Evolutionary conservation across 2,113 vertebrate genomes (phyloP), one percentile per base, ranked within the genome.

Genomic region (Oenanthe oenanthe): DNA sequence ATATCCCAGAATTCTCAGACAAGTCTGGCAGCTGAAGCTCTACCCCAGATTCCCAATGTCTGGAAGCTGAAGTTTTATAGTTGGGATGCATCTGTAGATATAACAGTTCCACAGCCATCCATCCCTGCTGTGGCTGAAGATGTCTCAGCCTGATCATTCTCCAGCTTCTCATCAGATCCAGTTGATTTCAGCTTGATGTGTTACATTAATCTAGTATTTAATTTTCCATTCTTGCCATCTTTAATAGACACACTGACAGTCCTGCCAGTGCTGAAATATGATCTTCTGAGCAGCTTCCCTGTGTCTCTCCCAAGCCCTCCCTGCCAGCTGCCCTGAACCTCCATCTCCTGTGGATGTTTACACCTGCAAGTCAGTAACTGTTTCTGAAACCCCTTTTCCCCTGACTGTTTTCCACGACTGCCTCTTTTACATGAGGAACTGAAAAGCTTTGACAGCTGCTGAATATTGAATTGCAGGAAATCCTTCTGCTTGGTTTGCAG

Each of bases 361-460:
- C 79, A 88, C 63, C 67, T 80, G 19, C 51, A 79, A 47, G 75
- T 56, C 71, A 91, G 1, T 22, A 31, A 43, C 40, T 4, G 4
- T 48, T 79, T 88, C 79, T 68, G 58, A 76, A 79, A 71, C 36
- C 42, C 85, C 78, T 75, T 83, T 40, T 72, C 83, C 74, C n/a
- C 57, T 36, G 31, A 54, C 82, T 68, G 70, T 60, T 85, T 85
- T 95, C 82, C 71, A 43, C 26, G 8, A 72, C 53, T 71, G 83
- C 29, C 26, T 89, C 48, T 66, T 92, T 50, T 67, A 76, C 45
- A 61, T 9, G 28, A 72, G 71, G 48, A 63, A 68, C 45, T 68
- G 71, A 40, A 83, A 93, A 85, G 74, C 56, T 88, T 80, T 36
- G 54, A 92, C 85, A 96, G 89, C 85, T 94, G 94, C 70, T 86